Percentiles rank a stretch among this genome's conserved stretches.
These are phyloP conservation scores for zebrafish (Danio rerio) DNA, from an alignment of 2,113 vertebrate species.

Conservation along the genomic window GRCz12tu NC_133179.1:19815501-19816000, in stretches of 20 bases:
- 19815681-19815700: slow-evolving; percentile 2
- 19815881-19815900: not conserved
- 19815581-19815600: not conserved
- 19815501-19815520: slow-evolving; percentile 49
- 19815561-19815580: slow-evolving; percentile 48
- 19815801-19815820: not conserved
- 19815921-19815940: not conserved
- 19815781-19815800: not conserved
- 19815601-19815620: slow-evolving; percentile 32
- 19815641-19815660: slow-evolving; percentile 3
- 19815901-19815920: not conserved
- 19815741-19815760: not conserved
- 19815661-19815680: not conserved
- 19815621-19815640: slow-evolving; percentile 29
- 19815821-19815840: not conserved
- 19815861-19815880: not conserved
- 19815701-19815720: not conserved
- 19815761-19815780: not conserved
- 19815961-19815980: too few species aligned
- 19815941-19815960: too few species aligned
- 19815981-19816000: too few species aligned
- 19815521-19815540: slow-evolving; percentile 48
- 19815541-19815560: slow-evolving; percentile 36
- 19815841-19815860: not conserved
- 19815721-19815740: not conserved